Percentiles rank a stretch among this genome's conserved stretches.
Conservation (phyloP, 2,888 invertebrate genomes). For the Coelogynopora nodosa region DNA sequence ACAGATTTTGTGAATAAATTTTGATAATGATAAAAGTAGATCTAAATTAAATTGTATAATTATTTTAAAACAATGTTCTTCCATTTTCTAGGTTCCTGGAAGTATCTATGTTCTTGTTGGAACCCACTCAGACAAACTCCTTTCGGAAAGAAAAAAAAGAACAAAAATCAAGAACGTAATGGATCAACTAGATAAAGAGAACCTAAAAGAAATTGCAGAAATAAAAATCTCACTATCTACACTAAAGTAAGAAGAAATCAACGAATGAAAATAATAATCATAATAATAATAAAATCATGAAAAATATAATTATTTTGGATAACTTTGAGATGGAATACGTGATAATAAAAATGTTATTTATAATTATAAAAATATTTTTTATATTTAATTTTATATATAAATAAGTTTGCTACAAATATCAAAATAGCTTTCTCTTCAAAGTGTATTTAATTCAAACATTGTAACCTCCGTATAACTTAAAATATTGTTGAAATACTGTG, state of each 20-base stretch:
- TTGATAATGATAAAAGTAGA: too few species aligned
- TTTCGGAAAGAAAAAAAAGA: slow-evolving; percentile 1
- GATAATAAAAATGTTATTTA: too few species aligned
- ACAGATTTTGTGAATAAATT: too few species aligned
- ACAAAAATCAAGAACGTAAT: neutral
- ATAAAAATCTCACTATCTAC: neutral
- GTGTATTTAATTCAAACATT: too few species aligned
- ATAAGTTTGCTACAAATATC: too few species aligned
- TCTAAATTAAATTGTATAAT: neutral
- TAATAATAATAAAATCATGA: neutral
- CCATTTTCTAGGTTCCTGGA: slow-evolving; percentile 3
- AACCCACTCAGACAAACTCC: neutral
- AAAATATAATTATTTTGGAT: neutral
- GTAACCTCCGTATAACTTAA: too few species aligned
- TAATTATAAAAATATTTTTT: neutral
- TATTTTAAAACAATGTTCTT: neutral
- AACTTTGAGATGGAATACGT: too few species aligned
- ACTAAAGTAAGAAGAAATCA: neutral
- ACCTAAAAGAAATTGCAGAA: neutral
- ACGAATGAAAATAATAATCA: neutral
- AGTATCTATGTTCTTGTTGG: slow-evolving; percentile 1
- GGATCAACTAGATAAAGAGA: neutral
- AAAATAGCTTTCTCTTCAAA: too few species aligned
- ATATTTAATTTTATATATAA: too few species aligned
- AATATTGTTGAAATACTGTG: too few species aligned